A percentile compares a stretch with the other conserved stretches of the same genome.
Conservation (phyloP, 2,113 vertebrate genomes). For the Sterrhoptilus dennistouni region DNA sequence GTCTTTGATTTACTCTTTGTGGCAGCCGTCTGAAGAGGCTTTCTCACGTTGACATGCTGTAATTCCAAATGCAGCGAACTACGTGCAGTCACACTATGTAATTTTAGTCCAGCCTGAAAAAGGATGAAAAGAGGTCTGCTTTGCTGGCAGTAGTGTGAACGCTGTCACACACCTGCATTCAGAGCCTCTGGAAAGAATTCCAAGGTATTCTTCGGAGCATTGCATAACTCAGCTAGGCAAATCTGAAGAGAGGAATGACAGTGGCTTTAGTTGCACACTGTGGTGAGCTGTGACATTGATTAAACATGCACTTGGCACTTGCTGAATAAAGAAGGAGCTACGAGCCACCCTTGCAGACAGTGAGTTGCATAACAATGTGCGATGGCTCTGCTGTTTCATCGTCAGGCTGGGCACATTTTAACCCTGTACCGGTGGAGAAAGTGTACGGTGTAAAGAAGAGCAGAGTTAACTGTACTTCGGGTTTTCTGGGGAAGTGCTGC, state of each 20-base stretch:
- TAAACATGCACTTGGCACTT: conserved; percentile 74
- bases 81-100: conserved; percentile 42
- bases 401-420: conserved; percentile 64
- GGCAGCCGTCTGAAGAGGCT: conserved; percentile 46
- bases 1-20: conserved; percentile 46
- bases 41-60: conserved; percentile 56
- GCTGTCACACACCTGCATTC: conserved; percentile 61
- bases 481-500: conserved; percentile 44
- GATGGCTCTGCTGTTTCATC: conserved; percentile 64
- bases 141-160: neutral
- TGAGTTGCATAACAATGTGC: conserved; percentile 69
- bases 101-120: conserved; percentile 51
- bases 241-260: conserved; percentile 45
- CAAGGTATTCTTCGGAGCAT: conserved; percentile 73
- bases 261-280: conserved; percentile 59
- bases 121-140: conserved; percentile 25
- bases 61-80: conserved; percentile 50
- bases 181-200: conserved; percentile 67
- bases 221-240: conserved; percentile 76
- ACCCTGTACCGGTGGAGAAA: conserved; percentile 15
- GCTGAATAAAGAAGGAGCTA: conserved; percentile 71
- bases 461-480: conserved; percentile 23
- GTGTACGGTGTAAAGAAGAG: conserved; percentile 2
- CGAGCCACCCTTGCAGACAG: conserved; percentile 70
- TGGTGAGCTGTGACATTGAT: conserved; percentile 74